Percentiles rank a stretch among this genome's conserved stretches.
Evolutionary conservation across 2,113 vertebrate species (phyloP).

Genomic region (Salvelinus fontinalis): DNA sequence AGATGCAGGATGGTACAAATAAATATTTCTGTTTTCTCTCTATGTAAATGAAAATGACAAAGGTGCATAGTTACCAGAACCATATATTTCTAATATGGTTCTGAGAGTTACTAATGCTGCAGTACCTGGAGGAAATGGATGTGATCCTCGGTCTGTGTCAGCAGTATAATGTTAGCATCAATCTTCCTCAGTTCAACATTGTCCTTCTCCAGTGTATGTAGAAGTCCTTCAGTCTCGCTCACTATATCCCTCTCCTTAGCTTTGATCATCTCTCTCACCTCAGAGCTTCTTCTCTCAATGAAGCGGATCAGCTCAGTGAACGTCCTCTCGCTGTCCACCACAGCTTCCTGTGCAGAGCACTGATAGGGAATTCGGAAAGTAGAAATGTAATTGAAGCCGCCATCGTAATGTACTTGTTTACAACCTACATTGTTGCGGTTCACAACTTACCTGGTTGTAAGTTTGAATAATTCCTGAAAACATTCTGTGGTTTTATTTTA

Average conservation of each 20-base stretch:
- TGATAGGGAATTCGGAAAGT: neutral
- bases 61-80: no score
- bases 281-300: conserved; percentile 12
- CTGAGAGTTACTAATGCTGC: no score
- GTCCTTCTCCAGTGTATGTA: conserved; percentile 23
- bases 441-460: no score
- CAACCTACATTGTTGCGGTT: no score
- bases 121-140: conserved; percentile 28
- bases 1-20: no score
- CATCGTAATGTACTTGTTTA: no score
- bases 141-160: conserved; percentile 4
- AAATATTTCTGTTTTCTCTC: no score
- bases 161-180: conserved; percentile 8
- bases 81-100: no score
- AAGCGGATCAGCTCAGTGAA: neutral
- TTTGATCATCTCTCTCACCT: conserved; percentile 18
- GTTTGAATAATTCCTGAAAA: no score
- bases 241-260: conserved; percentile 8
- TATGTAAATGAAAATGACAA: no score
- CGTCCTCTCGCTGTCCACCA: neutral
- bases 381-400: no score
- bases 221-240: conserved; percentile 4
- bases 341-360: neutral
- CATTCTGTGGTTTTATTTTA: no score
- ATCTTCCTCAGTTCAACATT: conserved; percentile 11